These are phyloP conservation scores for cattle (Bos taurus) DNA, from an alignment of 2,113 vertebrate genomes.

Conservation along the genomic window DNA sequence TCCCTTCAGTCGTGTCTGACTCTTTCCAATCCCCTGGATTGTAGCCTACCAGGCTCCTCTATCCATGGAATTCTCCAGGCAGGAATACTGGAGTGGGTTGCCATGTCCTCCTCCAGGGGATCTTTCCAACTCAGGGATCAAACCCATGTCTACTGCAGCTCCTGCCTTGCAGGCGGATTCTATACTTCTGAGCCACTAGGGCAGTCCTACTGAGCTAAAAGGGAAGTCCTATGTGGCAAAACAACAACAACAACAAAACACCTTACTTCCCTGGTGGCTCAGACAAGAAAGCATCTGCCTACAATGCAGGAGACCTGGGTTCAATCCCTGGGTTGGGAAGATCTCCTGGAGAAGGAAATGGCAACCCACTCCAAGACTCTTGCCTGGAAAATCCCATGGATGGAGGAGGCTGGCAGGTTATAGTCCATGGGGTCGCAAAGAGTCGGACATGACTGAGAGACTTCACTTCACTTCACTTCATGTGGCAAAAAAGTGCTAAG, in stretches of 20 bases:
- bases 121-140: neutral
- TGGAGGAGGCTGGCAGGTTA: too few species aligned
- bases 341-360: too few species aligned
- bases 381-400: too few species aligned
- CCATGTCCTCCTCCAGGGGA: neutral
- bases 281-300: too few species aligned
- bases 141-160: neutral
- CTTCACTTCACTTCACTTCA: too few species aligned
- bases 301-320: too few species aligned
- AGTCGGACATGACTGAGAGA: too few species aligned
- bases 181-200: neutral
- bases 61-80: neutral
- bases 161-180: neutral
- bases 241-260: too few species aligned
- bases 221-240: neutral
- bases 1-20: neutral
- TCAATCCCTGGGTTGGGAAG: too few species aligned
- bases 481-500: neutral
- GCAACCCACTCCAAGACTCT: too few species aligned
- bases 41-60: neutral
- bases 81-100: neutral
- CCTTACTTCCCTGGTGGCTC: too few species aligned
- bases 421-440: too few species aligned
- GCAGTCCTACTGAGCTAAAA: neutral
- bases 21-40: neutral